phyloP scores from a whole-genome alignment of 2,888 invertebrate genomes.

The Tenthredo livida region DNA sequence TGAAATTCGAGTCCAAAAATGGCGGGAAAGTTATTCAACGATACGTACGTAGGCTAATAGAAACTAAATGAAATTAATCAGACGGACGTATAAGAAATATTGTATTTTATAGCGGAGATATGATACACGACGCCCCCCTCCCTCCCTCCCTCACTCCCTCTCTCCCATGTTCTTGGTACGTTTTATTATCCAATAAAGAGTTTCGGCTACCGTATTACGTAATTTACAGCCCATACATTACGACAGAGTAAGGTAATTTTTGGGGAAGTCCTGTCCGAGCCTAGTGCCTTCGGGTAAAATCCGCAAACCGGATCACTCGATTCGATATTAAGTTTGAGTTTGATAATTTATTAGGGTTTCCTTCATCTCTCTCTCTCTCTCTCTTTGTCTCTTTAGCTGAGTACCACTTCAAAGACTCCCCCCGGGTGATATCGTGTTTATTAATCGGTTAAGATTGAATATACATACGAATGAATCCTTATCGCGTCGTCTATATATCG shows the following conservation, averaged over 20 bases:
- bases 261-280: neutral
- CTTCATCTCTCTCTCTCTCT: neutral
- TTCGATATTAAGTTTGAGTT: neutral
- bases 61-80: neutral
- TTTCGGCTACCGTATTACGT: constrained; percentile 35
- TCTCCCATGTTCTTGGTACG: neutral
- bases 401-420: neutral
- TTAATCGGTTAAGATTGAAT: neutral
- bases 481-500: neutral
- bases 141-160: neutral
- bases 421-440: neutral
- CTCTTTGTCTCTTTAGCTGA: neutral
- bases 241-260: neutral
- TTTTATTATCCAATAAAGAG: constrained; percentile 27
- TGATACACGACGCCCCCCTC: neutral
- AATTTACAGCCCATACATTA: constrained; percentile 35
- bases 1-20: neutral
- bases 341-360: constrained; percentile 14
- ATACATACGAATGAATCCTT: neutral
- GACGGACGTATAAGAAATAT: neutral
- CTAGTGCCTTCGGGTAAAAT: constrained; percentile 8
- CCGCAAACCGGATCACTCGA: constrained; percentile 21
- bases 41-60: neutral
- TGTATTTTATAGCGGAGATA: neutral
- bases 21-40: neutral